Percentiles rank a stretch among this genome's conserved stretches.
These are phyloP conservation scores for Hemibagrus wyckioides DNA, from an alignment of 2,113 vertebrate genomes.

Conservation along the genomic window DNA sequence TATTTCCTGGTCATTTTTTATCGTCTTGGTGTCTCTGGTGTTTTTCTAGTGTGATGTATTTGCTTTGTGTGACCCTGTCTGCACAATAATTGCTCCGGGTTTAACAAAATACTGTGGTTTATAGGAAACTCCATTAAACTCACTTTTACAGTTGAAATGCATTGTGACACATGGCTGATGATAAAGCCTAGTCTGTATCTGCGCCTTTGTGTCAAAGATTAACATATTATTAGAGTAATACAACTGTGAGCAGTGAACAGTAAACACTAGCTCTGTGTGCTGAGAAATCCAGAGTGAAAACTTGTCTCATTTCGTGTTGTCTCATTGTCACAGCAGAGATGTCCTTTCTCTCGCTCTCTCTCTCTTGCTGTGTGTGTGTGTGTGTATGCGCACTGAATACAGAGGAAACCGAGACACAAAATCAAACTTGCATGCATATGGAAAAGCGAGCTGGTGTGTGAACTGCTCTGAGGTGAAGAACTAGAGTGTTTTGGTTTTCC, in stretches of 20 bases:
- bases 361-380: background rate
- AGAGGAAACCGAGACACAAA: background rate
- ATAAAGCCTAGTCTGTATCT: background rate
- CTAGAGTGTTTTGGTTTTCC: background rate
- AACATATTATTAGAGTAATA: background rate
- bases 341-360: background rate
- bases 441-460: background rate
- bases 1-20: too few relatives aligned
- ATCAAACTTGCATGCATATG: background rate
- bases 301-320: background rate
- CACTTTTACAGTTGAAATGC: background rate
- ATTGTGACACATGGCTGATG: background rate
- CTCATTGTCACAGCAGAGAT: background rate
- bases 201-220: background rate
- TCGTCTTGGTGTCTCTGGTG: too few relatives aligned
- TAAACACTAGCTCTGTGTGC: background rate
- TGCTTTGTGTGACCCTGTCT: background rate
- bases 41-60: background rate
- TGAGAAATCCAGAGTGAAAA: slow-evolving; percentile 21
- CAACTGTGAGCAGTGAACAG: background rate
- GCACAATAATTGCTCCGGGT: background rate
- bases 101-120: background rate
- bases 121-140: background rate
- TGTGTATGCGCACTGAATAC: background rate
- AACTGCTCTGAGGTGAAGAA: background rate